phyloP scores from a whole-genome alignment of 1,140 invertebrate genomes.

The Pseudomyrmex dendroicus region DNA sequence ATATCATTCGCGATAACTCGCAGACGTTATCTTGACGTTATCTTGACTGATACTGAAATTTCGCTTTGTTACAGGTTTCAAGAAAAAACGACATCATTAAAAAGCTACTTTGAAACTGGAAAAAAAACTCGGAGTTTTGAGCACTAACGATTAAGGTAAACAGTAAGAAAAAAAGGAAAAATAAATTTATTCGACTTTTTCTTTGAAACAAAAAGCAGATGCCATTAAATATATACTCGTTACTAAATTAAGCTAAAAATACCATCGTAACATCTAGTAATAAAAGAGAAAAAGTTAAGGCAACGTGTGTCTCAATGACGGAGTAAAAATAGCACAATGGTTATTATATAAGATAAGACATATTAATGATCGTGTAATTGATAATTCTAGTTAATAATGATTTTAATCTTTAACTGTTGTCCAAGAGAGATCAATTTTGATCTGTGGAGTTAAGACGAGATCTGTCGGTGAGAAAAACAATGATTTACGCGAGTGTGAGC shows the following conservation, averaged over 20 bases:
- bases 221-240: constrained; percentile 80
- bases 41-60: not conserved
- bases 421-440: constrained; percentile 83
- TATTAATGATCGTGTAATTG: constrained; percentile 80
- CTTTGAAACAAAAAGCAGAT: constrained; percentile 77
- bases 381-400: constrained; percentile 84
- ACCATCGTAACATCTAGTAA: constrained; percentile 80
- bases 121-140: constrained; percentile 67
- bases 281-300: constrained; percentile 68
- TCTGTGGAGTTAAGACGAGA: constrained; percentile 75
- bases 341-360: constrained; percentile 79
- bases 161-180: constrained; percentile 67
- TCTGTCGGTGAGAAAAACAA: constrained; percentile 58
- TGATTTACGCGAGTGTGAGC: constrained; percentile 23
- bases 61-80: constrained; percentile 79
- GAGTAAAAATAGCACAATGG: constrained; percentile 78
- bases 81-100: constrained; percentile 84
- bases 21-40: not conserved
- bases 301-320: constrained; percentile 69
- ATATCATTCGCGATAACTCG: not conserved
- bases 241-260: constrained; percentile 82
- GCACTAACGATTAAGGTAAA: constrained; percentile 79
- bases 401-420: constrained; percentile 84
- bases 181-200: constrained; percentile 80
- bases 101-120: constrained; percentile 58